phyloP scores from a whole-genome alignment of 2,113 vertebrate genomes.

The Menura novaehollandiae region DNA sequence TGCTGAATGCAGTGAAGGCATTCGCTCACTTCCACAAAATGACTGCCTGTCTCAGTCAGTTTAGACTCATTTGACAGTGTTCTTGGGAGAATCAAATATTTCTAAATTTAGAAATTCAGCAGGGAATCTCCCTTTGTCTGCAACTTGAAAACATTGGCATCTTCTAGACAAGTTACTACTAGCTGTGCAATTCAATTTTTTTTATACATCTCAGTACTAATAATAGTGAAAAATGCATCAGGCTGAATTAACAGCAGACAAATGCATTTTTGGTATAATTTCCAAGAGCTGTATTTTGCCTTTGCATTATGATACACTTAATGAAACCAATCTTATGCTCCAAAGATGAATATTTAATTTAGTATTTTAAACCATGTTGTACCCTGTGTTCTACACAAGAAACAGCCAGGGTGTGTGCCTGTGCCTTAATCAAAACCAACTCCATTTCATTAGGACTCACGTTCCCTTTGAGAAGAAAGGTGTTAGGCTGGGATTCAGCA shows the following conservation, averaged over 20 bases:
- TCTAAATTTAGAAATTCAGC: constrained; percentile 16
- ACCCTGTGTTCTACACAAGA: neutral
- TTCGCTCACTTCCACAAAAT: neutral
- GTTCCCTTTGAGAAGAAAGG: neutral
- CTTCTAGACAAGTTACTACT: constrained; percentile 1
- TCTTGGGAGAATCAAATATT: neutral
- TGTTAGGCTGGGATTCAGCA: constrained; percentile 5
- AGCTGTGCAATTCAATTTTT: neutral
- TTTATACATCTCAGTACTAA: neutral
- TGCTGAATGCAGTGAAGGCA: neutral
- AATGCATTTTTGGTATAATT: neutral
- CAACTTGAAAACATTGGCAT: neutral
- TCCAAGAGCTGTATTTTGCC: neutral
- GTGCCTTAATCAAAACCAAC: neutral
- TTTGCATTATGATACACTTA: neutral
- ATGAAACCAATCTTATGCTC: neutral
- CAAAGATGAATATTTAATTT: neutral
- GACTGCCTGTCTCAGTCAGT: neutral
- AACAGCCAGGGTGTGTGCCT: neutral
- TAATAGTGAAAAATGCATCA: neutral
- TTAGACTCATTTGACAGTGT: neutral
- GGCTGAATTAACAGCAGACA: neutral
- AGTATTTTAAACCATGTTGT: neutral
- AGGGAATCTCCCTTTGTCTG: neutral
- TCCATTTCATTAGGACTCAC: neutral